These are phyloP conservation scores for Phalacrocorax brasilianus DNA, from an alignment of 2,113 vertebrate species.

Conservation along the genomic window DNA sequence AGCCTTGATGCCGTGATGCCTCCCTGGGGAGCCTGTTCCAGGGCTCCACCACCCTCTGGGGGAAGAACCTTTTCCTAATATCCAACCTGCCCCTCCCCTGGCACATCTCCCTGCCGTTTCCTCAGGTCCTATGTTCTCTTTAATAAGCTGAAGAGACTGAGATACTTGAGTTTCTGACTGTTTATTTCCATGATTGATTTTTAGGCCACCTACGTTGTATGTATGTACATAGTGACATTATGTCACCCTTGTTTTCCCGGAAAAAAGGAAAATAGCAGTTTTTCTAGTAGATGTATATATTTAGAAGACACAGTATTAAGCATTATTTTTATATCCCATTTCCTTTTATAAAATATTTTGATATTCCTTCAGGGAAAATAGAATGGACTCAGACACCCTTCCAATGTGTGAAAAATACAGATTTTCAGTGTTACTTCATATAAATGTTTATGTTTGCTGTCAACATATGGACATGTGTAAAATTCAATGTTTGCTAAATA, in stretches of 20 bases:
- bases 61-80: too few species aligned
- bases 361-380: neutral
- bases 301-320: neutral
- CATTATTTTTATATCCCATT: neutral
- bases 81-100: too few species aligned
- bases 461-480: slow-evolving; percentile 7
- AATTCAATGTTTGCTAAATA: neutral
- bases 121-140: neutral
- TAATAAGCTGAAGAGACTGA: neutral
- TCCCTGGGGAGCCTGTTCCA: too few species aligned
- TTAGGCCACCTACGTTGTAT: rapidly evolving
- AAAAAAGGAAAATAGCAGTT: neutral
- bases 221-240: neutral
- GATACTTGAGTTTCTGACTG: neutral
- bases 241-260: neutral
- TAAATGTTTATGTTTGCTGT: slow-evolving; percentile 35
- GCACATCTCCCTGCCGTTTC: too few species aligned
- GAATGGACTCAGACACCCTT: neutral
- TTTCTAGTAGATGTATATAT: neutral
- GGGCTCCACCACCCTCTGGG: too few species aligned
- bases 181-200: neutral
- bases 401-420: slow-evolving; percentile 2
- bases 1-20: too few species aligned
- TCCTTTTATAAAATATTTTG: neutral
- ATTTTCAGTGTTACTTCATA: neutral